These are phyloP conservation scores for Clitarchus hookeri DNA, from an alignment of 2,888 invertebrate species.

Conservation along the genomic window DNA sequence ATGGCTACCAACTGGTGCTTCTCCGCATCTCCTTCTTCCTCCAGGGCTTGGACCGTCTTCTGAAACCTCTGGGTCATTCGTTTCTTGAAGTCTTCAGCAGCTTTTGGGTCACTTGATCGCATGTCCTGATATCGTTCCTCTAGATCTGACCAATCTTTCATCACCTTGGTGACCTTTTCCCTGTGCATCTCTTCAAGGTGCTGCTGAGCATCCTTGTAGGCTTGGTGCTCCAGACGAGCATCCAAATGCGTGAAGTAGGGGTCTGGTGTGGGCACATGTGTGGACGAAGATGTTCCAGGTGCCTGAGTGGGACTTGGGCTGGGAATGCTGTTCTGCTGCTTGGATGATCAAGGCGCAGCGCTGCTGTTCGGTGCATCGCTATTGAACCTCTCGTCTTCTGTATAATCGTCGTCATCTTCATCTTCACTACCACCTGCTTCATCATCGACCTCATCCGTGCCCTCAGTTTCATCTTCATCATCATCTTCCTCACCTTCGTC, in stretches of 20 bases:
- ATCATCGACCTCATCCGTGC: constrained; percentile 50
- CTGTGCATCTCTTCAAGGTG: constrained; percentile 93
- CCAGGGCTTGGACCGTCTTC: constrained; percentile 88
- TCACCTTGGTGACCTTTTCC: constrained; percentile 88
- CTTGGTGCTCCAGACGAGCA: constrained; percentile 94
- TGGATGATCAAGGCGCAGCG: constrained; percentile 25
- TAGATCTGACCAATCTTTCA: constrained; percentile 99
- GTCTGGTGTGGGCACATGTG: constrained; percentile 74
- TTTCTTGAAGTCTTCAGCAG: constrained; percentile 94
- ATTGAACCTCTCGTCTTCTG: constrained; percentile 49
- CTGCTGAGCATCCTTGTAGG: constrained; percentile 87
- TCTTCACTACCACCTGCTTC: constrained; percentile 45
- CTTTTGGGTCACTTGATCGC: constrained; percentile 86
- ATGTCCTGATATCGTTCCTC: constrained; percentile 97
- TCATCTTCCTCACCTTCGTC: constrained; percentile 53
- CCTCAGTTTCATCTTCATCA: constrained; percentile 54
- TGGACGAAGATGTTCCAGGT: constrained; percentile 49
- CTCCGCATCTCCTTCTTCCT: constrained; percentile 95
- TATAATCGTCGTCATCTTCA: constrained; percentile 52
- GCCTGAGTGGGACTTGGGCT: constrained; percentile 55
- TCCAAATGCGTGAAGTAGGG: constrained; percentile 95
- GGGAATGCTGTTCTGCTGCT: constrained; percentile 23
- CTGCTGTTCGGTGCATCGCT: constrained; percentile 36
- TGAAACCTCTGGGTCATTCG: constrained; percentile 97
- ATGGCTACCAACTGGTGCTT: constrained; percentile 94